Evolutionary conservation across 2,113 vertebrate genomes (phyloP).

Genomic region (Mesoclemmys tuberculata): DNA sequence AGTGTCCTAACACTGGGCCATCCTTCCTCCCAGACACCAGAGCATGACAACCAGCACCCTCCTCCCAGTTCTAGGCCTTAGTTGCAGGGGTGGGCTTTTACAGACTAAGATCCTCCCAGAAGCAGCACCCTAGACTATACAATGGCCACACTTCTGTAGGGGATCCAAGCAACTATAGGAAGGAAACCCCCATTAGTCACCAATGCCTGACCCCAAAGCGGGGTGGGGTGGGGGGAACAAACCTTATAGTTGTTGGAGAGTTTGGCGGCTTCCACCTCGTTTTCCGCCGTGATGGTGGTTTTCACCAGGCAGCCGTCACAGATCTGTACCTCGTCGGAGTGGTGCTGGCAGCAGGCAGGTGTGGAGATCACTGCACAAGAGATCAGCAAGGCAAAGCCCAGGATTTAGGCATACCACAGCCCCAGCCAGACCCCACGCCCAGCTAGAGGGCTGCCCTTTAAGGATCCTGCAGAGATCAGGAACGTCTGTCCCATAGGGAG

Average conservation of each 20-base stretch:
- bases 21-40: background rate
- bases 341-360: constrained; percentile 38
- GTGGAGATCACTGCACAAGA: constrained; percentile 36
- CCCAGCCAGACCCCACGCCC: background rate
- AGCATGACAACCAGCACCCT: background rate
- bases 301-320: constrained; percentile 80
- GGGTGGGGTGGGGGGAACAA: background rate
- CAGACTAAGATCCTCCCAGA: background rate
- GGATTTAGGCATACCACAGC: background rate
- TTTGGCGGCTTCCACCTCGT: constrained; percentile 86
- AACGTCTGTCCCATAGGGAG: background rate
- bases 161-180: background rate
- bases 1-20: background rate
- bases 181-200: background rate
- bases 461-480: background rate
- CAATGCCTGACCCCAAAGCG: background rate
- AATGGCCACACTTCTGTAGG: background rate
- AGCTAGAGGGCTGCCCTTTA: background rate
- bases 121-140: background rate
- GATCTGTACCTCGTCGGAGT: constrained; percentile 67
- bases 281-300: constrained; percentile 84
- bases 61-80: background rate
- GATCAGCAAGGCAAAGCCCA: background rate
- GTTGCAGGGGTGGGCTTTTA: background rate
- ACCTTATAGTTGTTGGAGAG: constrained; percentile 90